Conservation (phyloP, 2,113 vertebrate species). For the Bubalus kerabau region DNA sequence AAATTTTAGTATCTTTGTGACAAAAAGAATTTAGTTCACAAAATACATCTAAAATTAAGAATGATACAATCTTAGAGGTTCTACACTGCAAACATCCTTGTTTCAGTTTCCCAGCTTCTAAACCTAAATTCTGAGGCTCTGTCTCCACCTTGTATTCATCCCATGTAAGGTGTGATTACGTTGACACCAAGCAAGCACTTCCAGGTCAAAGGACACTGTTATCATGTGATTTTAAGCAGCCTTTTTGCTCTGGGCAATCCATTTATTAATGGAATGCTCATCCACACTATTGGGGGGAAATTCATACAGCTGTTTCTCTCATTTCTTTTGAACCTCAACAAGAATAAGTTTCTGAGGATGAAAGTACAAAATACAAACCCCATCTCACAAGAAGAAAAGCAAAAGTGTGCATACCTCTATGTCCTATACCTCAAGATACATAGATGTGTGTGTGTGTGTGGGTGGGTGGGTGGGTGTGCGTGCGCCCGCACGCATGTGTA, state of each 20-base stretch:
- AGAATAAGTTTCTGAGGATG: not conserved
- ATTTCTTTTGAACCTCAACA: not conserved
- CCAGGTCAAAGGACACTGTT: not conserved
- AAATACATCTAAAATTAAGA: not conserved
- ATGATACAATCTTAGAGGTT: not conserved
- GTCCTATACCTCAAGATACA: not conserved
- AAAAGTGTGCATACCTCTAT: not conserved
- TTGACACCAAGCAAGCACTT: not conserved
- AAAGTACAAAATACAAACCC: not conserved
- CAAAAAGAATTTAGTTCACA: not conserved
- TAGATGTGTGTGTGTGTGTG: not conserved
- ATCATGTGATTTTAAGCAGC: accelerated
- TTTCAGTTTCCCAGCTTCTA: not conserved
- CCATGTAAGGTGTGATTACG: accelerated
- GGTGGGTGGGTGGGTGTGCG: too few relatives aligned
- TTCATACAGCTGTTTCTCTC: not conserved
- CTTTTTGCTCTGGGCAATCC: not conserved
- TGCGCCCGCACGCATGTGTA: accelerated
- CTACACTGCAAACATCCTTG: not conserved
- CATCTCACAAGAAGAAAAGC: not conserved
- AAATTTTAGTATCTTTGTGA: not conserved
- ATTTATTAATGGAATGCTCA: not conserved
- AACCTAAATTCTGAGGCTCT: not conserved
- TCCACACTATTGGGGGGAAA: not conserved
- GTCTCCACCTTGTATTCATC: accelerated